Evolutionary conservation across 2,888 invertebrate genomes (phyloP).

Genomic region (Baronia brevicornis): DNA sequence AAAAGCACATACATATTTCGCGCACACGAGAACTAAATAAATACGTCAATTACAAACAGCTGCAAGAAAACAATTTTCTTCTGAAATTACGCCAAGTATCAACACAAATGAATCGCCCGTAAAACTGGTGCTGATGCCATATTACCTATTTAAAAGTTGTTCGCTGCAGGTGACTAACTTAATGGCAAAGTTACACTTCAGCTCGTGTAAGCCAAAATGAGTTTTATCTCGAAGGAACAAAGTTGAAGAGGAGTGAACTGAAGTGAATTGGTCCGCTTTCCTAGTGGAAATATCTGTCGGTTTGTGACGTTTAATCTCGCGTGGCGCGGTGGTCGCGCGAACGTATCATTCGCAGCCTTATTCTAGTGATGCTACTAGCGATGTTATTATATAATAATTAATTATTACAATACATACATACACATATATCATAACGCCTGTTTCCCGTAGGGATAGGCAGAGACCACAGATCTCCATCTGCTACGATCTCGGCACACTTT

Average conservation of each 20-base stretch:
- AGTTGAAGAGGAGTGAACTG: slow-evolving; percentile 24
- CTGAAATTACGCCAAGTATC: slow-evolving; percentile 10
- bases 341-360: slow-evolving; percentile 54
- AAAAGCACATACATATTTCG: no score
- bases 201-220: slow-evolving; percentile 19
- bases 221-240: slow-evolving; percentile 27
- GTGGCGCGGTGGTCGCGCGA: slow-evolving; percentile 66
- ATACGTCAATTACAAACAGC: slow-evolving; percentile 10
- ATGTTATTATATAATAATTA: no score
- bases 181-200: slow-evolving; percentile 24
- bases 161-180: slow-evolving; percentile 53
- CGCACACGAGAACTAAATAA: no score
- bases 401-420: no score
- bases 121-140: slow-evolving; percentile 26
- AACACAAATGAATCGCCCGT: slow-evolving; percentile 17
- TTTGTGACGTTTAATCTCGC: slow-evolving; percentile 75
- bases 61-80: slow-evolving; percentile 6
- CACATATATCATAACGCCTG: no score
- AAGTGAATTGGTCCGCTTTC: slow-evolving; percentile 27
- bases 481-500: no score
- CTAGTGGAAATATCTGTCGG: slow-evolving; percentile 49
- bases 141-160: slow-evolving; percentile 35
- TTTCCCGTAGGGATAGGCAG: no score
- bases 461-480: no score
- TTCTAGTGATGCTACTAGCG: slow-evolving; percentile 31